These are phyloP conservation scores for Lates japonicus DNA, from an alignment of 2,797 vertebrate genomes.

Conservation along the genomic window DNA sequence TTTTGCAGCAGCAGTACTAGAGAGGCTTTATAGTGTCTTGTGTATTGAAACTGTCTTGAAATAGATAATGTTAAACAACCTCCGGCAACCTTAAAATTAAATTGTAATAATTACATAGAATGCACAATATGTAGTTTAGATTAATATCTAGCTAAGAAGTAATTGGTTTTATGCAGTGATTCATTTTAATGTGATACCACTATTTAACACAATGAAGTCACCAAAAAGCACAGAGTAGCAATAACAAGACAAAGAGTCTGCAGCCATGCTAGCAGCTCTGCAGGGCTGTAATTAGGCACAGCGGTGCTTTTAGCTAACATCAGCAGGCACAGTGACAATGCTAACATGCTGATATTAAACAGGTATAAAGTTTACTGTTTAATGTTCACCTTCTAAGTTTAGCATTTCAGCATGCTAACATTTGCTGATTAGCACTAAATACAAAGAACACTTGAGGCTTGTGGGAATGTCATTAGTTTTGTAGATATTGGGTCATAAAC, in stretches of 20 bases:
- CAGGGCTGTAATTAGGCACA: neutral
- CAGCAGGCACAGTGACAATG: neutral
- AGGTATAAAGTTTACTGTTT: neutral
- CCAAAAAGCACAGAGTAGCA: neutral
- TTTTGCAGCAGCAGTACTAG: slow-evolving; percentile 47
- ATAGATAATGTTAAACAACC: slow-evolving; percentile 25
- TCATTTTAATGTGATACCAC: neutral
- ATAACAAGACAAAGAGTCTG: neutral
- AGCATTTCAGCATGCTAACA: neutral
- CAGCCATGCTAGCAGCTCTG: neutral
- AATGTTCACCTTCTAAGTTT: neutral
- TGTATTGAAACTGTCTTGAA: slow-evolving; percentile 25
- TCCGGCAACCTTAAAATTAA: slow-evolving; percentile 11
- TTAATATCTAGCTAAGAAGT: neutral
- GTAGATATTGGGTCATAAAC: neutral
- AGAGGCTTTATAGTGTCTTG: slow-evolving; percentile 23
- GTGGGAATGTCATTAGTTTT: slow-evolving; percentile 3
- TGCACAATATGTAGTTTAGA: neutral
- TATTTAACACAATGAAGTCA: neutral
- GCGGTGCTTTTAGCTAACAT: neutral
- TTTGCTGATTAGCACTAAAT: neutral
- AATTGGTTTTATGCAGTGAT: neutral
- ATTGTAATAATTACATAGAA: neutral
- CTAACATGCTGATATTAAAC: neutral
- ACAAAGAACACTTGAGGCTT: neutral